These are phyloP conservation scores for Threskiornis aethiopicus DNA, from an alignment of 2,797 vertebrate genomes.

Conservation along the genomic window DNA sequence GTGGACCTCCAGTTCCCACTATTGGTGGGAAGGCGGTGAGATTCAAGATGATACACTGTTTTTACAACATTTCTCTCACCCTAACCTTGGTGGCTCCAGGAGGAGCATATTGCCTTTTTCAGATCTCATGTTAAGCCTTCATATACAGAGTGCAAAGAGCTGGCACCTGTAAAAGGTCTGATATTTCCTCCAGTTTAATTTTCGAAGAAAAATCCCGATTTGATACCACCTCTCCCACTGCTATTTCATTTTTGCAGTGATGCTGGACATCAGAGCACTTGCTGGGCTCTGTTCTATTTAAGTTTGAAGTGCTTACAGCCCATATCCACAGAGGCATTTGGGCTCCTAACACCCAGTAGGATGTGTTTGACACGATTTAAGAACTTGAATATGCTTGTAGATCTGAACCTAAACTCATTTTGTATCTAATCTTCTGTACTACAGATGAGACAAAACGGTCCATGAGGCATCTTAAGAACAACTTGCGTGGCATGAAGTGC, in stretches of 20 bases:
- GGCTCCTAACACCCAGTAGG: not conserved
- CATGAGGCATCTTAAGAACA: not conserved
- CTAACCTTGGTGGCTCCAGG: not conserved
- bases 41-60: not conserved
- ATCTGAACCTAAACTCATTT: not conserved
- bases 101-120: fast-evolving
- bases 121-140: not conserved
- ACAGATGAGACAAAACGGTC: not conserved
- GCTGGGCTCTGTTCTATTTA: not conserved
- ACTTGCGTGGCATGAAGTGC: fast-evolving
- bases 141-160: not conserved
- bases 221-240: not conserved
- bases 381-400: not conserved
- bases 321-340: not conserved
- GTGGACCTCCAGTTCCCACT: not conserved
- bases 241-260: not conserved
- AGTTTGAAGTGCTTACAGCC: not conserved
- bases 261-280: not conserved
- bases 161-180: not conserved
- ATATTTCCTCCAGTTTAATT: not conserved
- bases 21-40: not conserved
- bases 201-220: not conserved
- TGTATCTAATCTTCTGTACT: not conserved
- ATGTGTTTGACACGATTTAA: not conserved
- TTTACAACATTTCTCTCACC: not conserved